Evolutionary conservation across 1,140 invertebrate genomes (phyloP), one percentile per base, ranked within the genome.

Genomic region (Dysdera silvatica): DNA sequence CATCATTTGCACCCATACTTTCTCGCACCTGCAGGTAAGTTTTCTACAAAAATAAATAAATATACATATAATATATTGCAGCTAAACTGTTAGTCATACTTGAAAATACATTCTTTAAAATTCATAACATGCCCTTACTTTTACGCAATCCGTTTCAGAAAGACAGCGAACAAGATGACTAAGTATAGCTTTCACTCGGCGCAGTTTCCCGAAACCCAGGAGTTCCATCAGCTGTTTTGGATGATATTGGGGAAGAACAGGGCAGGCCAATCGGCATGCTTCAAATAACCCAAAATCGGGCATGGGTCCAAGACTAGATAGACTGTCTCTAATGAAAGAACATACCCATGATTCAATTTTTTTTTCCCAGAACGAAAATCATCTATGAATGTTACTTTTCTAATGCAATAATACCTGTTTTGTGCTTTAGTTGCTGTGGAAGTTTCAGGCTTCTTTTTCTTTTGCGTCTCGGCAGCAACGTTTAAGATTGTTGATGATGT

Each of bases 211-310:
- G 59, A 94, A 97, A 77, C 98, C 98, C 0, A 99, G 79, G n/a
- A 99, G 77, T 74, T 99, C 96, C 87, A 98, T 97, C 3, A 99
- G 77, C 72, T 98, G 95, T 73, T 97, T 96, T 0, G 96, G 96
- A 81, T 99, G 97, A 77, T 99, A 99, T 72, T 99, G 97, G 0
- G 97, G 96, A 62, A 99, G 76, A n/a, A 98, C 93, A 0, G 95
- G 95, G 73, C 91, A 94, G 0, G 92, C 92, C 68, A 97, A 89
- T 51, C 92, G 82, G n/a, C 91, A 91, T 0, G 95, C 94, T 75
- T 98, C 94, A 78, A 98, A 98, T 32, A 98, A 74, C 0, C 95
- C 95, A 73, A 90, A 92, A 75, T 96, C 91, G 0, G 89, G 88
- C 86, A 91, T 62, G 24, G 66, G 49, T n/a, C 61, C 61, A 32